Conservation (phyloP, 2,113 vertebrate species). For the Felis catus region DNA sequence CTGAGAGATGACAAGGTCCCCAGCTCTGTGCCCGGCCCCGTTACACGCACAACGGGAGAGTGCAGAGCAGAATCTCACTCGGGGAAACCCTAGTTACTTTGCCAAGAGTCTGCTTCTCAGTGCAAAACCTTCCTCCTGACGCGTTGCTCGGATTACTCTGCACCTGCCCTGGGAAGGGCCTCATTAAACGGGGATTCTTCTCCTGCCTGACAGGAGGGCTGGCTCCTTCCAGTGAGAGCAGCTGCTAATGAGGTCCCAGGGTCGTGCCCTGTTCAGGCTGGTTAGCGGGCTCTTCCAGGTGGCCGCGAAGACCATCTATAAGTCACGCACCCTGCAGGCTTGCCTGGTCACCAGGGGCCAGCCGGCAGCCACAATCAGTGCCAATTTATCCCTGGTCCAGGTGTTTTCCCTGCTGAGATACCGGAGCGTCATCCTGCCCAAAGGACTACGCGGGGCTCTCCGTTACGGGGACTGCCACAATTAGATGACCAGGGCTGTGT, state of each 20-base stretch:
- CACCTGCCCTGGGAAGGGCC: not conserved
- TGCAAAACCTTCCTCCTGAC: not conserved
- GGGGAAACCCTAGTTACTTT: not conserved
- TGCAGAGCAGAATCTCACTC: too few relatives aligned
- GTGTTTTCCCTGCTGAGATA: not conserved
- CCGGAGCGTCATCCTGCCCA: accelerated
- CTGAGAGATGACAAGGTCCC: accelerated
- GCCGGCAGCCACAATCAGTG: too few relatives aligned
- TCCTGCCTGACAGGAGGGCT: accelerated
- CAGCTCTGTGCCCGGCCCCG: not conserved
- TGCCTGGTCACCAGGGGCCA: not conserved
- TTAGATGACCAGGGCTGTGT: not conserved
- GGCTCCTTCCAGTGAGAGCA: not conserved
- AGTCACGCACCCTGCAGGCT: not conserved
- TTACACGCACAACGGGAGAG: not conserved
- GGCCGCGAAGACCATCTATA: not conserved
- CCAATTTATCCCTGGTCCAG: not conserved
- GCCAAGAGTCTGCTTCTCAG: not conserved
- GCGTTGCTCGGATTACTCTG: accelerated
- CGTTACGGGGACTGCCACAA: accelerated
- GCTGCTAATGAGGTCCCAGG: not conserved
- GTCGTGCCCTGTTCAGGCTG: not conserved
- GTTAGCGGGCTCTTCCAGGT: not conserved
- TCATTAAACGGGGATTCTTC: not conserved
- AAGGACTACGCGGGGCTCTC: not conserved